Evolutionary conservation across 2,797 vertebrate species (phyloP), one percentile per base, ranked within the genome.

Genomic region (Falco novaeseelandiae): DNA sequence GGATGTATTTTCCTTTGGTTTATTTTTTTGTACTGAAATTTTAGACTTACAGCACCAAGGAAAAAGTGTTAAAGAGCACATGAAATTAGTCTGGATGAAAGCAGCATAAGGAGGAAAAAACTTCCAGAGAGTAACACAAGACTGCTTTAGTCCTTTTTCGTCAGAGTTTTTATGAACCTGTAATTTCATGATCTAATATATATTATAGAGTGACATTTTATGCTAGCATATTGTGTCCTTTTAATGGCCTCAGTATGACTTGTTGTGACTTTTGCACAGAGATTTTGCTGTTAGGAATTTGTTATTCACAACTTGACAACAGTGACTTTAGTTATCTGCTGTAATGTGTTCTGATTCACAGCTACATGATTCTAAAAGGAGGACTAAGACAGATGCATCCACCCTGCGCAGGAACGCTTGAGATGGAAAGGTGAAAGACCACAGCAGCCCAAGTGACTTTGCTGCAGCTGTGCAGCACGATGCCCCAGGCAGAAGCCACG

Each of bases 381-480:
- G 10, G 3, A 9, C 21, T 73, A 18, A 83, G 34, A 36, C 14
- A 73, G 52, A 74, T n/a, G 16, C 2, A 1, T 38, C 44, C 54
- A 34, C 27, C 2, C 11, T 42, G 26, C 40, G 21, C 13, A 69
- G 49, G 19, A 44, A 8, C 32, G 34, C 21, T 72, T 52, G 66
- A 72, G 32, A n/a, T 1, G 1, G 49, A 52, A 78, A 89, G 40
- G 42, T 14, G 11, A 61, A 61, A 96, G 58, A 21, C 17, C 0
- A 0, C 69, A 71, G 57, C 19, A 78, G 44, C 10, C 9, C 20
- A n/a, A 8, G 14, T 0, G 4, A 25, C 32, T 57, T 30, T 36
- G 12, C 12, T 27, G 27, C 36, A 57, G 48, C 8, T 4, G 0
- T 16, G 38, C 25, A 61, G 8, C 1, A 1, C 1, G 2, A 8